phyloP scores from a whole-genome alignment of 2,797 vertebrate genomes.

The Helarctos malayanus region DNA sequence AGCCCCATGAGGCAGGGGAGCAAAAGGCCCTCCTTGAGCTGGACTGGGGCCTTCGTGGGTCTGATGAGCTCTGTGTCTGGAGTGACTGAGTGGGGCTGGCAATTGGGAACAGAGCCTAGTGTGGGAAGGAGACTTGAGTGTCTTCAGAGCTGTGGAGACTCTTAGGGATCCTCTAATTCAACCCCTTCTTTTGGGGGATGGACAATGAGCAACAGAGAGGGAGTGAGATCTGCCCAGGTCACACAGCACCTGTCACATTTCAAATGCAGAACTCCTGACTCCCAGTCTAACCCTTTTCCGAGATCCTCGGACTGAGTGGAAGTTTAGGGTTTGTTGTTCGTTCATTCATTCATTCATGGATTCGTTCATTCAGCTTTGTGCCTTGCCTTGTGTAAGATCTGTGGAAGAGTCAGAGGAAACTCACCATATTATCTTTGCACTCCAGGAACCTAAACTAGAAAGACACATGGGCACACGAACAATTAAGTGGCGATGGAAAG shows the following conservation, averaged over 20 bases:
- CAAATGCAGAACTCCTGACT: not conserved
- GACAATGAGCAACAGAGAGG: not conserved
- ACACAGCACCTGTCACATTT: not conserved
- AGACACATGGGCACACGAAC: not conserved
- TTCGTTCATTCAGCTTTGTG: not conserved
- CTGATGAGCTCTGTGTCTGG: conserved; percentile 37
- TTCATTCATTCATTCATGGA: not conserved
- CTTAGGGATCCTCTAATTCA: not conserved
- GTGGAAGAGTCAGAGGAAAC: not conserved
- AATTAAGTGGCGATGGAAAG: not conserved
- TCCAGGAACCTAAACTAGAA: not conserved
- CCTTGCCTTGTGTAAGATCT: not conserved
- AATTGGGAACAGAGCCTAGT: not conserved
- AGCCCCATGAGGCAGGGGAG: not conserved
- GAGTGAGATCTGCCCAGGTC: not conserved
- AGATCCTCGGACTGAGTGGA: not conserved
- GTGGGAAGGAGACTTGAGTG: not conserved
- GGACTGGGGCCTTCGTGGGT: not conserved
- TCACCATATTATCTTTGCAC: not conserved
- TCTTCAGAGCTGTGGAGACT: not conserved
- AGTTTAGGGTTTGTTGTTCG: not conserved
- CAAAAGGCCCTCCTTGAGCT: not conserved
- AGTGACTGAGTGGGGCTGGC: not conserved
- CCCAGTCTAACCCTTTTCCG: not conserved
- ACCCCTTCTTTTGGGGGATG: not conserved